Conservation (phyloP, 37 sponge, comb jelly and placozoan species). For the Tethya wilhelma region DNA sequence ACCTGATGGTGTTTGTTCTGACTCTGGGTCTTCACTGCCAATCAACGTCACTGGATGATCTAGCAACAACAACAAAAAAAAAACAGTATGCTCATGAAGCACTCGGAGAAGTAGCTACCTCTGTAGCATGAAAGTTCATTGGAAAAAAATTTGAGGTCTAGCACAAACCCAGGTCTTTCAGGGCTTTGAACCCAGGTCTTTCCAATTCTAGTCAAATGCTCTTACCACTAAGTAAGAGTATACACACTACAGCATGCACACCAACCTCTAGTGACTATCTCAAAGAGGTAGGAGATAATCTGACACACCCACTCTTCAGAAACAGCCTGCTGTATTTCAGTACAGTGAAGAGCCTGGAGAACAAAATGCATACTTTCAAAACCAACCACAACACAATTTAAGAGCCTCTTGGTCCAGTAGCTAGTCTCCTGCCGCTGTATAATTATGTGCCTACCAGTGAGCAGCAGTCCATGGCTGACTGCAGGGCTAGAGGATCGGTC, state of each 20-base stretch:
- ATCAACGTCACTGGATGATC: no score
- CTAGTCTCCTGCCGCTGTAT: neutral
- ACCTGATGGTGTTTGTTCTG: no score
- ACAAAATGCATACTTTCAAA: neutral
- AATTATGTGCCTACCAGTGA: constrained; percentile 28
- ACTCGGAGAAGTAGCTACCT: neutral
- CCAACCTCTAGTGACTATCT: neutral
- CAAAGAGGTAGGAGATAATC: neutral
- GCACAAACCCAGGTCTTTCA: neutral
- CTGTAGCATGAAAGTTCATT: neutral
- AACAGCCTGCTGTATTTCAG: neutral
- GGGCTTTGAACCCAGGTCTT: neutral
- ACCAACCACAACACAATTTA: neutral
- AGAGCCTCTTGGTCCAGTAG: neutral
- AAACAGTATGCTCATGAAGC: no score
- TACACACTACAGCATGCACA: neutral
- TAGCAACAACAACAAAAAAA: no score
- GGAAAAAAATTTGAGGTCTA: neutral
- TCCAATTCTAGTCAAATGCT: neutral
- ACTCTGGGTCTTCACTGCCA: no score
- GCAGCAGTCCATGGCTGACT: constrained; percentile 40
- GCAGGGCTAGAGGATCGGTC: constrained; percentile 5
- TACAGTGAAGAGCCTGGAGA: constrained; percentile 12
- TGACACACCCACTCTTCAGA: constrained; percentile 19
- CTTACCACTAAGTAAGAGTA: neutral